Conservation (phyloP, 2,797 vertebrate genomes). For the Melanotaenia parkinsoni region DNA sequence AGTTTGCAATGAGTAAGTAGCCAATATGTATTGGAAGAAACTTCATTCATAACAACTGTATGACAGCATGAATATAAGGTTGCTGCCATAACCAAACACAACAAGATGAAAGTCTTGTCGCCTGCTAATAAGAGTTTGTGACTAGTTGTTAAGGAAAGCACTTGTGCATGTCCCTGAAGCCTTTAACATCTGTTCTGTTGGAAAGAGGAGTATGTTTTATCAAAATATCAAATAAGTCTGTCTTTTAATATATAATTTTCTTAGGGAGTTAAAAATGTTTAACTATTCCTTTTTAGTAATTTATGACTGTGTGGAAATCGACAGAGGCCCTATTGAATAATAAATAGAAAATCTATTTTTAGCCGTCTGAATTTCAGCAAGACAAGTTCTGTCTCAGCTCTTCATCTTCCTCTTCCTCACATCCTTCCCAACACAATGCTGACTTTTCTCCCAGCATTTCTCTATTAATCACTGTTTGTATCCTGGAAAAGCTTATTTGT, state of each 20-base stretch:
- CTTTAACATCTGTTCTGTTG: neutral
- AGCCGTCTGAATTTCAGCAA: conserved; percentile 2
- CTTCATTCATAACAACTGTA: neutral
- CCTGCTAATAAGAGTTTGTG: neutral
- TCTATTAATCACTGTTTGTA: conserved; percentile 65
- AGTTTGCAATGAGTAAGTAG: neutral
- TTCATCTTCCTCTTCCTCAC: conserved; percentile 3
- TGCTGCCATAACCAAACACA: neutral
- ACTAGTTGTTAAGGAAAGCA: neutral
- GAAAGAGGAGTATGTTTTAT: neutral
- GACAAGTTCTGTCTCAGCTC: neutral
- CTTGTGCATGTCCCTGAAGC: neutral
- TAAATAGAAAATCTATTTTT: neutral
- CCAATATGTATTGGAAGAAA: neutral
- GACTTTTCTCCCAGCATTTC: conserved; percentile 28
- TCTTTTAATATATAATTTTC: neutral
- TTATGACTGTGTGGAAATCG: neutral
- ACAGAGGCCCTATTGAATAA: conserved; percentile 4
- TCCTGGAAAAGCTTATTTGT: conserved; percentile 56
- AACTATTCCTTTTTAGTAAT: conserved; percentile 7
- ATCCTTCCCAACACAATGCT: conserved; percentile 2
- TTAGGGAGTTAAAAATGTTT: conserved; percentile 1
- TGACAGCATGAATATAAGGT: neutral
- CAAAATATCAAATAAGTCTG: neutral
- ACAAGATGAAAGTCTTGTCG: neutral